Conservation (phyloP, 2,113 vertebrate genomes). For the Tenebrosternarchus preto region DNA sequence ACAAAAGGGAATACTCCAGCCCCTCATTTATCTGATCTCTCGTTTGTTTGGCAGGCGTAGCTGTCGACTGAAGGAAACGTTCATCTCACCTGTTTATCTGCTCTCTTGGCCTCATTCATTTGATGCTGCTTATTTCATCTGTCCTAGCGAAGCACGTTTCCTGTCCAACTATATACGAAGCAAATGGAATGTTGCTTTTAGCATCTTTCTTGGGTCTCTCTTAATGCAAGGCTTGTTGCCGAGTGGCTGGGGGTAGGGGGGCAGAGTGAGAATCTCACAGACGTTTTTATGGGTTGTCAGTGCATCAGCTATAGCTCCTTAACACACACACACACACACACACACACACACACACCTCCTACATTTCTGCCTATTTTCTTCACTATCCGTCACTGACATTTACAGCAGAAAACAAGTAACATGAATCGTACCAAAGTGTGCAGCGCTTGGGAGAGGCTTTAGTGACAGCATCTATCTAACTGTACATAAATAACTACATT, state of each 20-base stretch:
- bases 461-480: not conserved
- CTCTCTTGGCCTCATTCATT: not conserved
- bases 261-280: conserved; percentile 21
- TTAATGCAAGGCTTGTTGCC: conserved; percentile 29
- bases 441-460: not conserved
- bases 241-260: conserved; percentile 17
- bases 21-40: no score
- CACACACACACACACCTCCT: not conserved
- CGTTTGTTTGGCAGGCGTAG: no score
- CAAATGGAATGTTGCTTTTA: not conserved
- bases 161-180: not conserved
- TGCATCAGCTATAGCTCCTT: conserved; percentile 32
- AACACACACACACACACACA: not conserved
- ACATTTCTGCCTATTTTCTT: not conserved
- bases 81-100: not conserved
- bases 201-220: conserved; percentile 20
- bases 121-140: not conserved
- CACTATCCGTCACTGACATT: not conserved
- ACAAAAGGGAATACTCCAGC: no score
- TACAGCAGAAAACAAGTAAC: conserved; percentile 3
- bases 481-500: conserved; percentile 1
- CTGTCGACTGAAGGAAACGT: not conserved
- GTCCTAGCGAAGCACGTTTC: conserved; percentile 15
- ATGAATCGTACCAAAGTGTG: conserved; percentile 2
- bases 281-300: conserved; percentile 40